Base-by-base conservation (phyloP, 2,888 invertebrate genomes). In the Yponomeuta malinellus region DNA sequence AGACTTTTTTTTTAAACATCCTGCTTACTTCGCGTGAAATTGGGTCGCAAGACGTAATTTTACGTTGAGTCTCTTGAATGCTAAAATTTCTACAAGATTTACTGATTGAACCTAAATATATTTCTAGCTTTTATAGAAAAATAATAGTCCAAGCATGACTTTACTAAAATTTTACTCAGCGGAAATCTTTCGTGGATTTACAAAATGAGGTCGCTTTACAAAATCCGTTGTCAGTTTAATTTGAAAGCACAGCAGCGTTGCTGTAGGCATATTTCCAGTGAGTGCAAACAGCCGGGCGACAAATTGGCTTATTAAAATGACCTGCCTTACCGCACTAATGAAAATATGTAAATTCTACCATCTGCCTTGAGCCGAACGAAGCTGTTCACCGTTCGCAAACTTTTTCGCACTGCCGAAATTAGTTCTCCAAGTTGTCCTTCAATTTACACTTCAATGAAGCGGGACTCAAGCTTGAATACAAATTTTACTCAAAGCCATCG, bases 371-470 rank as follows among this genome's bases (percentile, higher is more conserved):
- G 52, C 15, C 72, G 72, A 72, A 71, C 71, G 73, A 73, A 74
- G 23, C 37, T 37, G 48, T 68, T 68, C 48, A n/a, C 37, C 23
- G n/a, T 48, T 10, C 68, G 48, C 52, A 68, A 78, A 83, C 78
- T 77, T 83, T 83, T 81, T 80, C 73, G 71, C 73, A 72, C 52
- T 15, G 52, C 67, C 76, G 71, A 80, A 82, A 84, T 84, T 79
- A 83, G 80, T 83, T 84, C 52, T 75, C 74, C 72, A 79, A 83
- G 80, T 81, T 79, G 77, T 78, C 80, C 85, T 81, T 83, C 83
- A 85, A 84, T 86, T 86, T 83, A 83, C 85, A 86, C 85, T 82
- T 83, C 81, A 83, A 81, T 83, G 81, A 79, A 78, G 81, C 76
- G 76, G 73, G 75, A 78, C 76, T 77, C 78, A 83, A 83, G 78